Evolutionary conservation across 2,797 vertebrate genomes (phyloP).

Genomic region (Hypotaenidia philippensis): DNA sequence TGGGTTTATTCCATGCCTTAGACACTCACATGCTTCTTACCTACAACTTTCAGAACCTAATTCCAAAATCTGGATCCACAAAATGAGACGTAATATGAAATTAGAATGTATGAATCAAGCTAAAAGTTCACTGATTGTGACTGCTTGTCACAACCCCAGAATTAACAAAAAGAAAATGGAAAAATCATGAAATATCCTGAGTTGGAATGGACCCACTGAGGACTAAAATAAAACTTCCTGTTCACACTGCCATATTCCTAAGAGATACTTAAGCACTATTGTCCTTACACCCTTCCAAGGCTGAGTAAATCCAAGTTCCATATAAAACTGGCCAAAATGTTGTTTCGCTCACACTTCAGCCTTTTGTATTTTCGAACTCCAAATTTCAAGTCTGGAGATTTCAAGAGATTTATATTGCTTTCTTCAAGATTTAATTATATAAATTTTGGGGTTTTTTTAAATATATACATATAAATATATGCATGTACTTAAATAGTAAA

Average conservation of each 20-base stretch:
- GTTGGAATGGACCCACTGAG: rapidly evolving
- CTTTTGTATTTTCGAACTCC: not conserved
- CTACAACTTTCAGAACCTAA: not conserved
- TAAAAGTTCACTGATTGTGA: not conserved
- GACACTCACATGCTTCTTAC: not conserved
- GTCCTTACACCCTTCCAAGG: not conserved
- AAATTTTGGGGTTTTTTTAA: no score
- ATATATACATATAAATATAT: not conserved
- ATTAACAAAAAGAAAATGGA: not conserved
- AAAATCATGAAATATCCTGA: not conserved
- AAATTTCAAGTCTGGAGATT: not conserved
- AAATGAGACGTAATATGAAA: not conserved
- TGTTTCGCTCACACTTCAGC: not conserved
- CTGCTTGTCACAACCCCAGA: not conserved
- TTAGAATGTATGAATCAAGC: not conserved
- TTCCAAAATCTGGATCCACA: not conserved
- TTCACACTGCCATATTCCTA: not conserved
- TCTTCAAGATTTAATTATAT: not conserved
- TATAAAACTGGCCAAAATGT: not conserved
- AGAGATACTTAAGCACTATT: not conserved
- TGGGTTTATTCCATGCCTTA: not conserved
- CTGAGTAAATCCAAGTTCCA: not conserved
- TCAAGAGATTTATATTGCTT: not conserved
- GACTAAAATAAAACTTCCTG: not conserved
- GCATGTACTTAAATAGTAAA: not conserved